phyloP scores from a whole-genome alignment of 1,140 invertebrate species.

The Lepidurus apus region DNA sequence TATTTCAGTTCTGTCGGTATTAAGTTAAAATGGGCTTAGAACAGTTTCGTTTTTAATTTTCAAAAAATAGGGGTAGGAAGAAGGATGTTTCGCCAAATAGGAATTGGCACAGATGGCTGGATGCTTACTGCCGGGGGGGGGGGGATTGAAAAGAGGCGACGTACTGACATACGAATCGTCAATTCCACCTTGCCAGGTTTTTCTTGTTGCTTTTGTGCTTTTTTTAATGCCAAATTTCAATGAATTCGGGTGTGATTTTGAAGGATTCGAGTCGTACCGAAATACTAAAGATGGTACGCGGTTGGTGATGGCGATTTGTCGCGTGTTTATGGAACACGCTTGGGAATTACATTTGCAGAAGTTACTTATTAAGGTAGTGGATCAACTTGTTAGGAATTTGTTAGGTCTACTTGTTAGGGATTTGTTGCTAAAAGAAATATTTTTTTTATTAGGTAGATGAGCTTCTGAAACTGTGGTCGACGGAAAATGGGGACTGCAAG shows the following conservation, averaged over 20 bases:
- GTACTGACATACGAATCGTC: constrained; percentile 61
- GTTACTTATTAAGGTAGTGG: constrained; percentile 58
- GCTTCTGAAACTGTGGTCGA: constrained; percentile 2
- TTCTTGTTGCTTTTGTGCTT: neutral
- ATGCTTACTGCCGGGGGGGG: no score
- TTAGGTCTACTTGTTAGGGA: no score
- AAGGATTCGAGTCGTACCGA: constrained; percentile 59
- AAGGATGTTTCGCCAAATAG: neutral
- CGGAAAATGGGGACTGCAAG: no score
- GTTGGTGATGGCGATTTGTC: constrained; percentile 64
- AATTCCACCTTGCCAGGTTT: constrained; percentile 58
- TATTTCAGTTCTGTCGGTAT: constrained; percentile 68
- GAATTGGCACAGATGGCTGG: neutral
- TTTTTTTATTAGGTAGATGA: neutral
- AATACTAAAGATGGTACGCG: no score
- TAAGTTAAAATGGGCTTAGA: neutral
- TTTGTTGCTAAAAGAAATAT: neutral
- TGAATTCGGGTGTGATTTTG: constrained; percentile 17
- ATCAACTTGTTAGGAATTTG: no score
- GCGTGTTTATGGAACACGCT: constrained; percentile 64
- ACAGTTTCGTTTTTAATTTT: constrained; percentile 22
- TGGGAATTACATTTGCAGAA: constrained; percentile 56
- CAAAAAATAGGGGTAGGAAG: constrained; percentile 22
- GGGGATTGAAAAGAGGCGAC: no score
- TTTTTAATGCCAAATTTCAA: neutral